Conservation (phyloP, 2,888 invertebrate species). For the Proisotoma minuta region DNA sequence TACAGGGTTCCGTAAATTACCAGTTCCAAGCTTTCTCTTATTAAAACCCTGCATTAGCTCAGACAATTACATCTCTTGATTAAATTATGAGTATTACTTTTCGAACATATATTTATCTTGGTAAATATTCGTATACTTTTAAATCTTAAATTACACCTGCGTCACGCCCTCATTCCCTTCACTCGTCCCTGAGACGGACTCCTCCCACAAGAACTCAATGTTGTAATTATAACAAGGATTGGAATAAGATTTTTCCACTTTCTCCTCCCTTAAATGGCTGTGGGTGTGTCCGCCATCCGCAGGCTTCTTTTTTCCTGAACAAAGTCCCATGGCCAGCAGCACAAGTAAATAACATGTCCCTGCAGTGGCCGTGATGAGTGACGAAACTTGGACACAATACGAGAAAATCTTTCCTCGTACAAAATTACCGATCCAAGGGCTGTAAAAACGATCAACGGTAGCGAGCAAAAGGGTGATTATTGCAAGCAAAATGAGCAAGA, state of each 20-base stretch:
- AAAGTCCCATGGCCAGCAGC: conserved; percentile 24
- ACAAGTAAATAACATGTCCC: conserved; percentile 31
- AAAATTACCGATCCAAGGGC: conserved; percentile 35
- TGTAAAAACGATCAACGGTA: conserved; percentile 34
- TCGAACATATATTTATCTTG: neutral
- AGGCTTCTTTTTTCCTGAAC: conserved; percentile 25
- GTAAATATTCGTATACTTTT: neutral
- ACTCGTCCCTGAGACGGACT: neutral
- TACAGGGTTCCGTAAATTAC: no score
- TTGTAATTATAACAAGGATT: conserved; percentile 16
- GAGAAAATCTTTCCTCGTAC: conserved; percentile 33
- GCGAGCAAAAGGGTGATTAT: conserved; percentile 30
- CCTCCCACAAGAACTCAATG: conserved; percentile 4
- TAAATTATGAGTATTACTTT: no score
- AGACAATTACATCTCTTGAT: no score
- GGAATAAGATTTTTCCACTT: neutral
- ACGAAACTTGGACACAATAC: conserved; percentile 39
- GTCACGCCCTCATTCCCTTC: conserved; percentile 25
- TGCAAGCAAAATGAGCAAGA: conserved; percentile 35
- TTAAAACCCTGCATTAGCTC: no score
- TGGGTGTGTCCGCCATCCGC: neutral
- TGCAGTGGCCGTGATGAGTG: conserved; percentile 29
- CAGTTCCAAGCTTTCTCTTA: no score
- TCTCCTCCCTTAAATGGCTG: neutral
- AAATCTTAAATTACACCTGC: conserved; percentile 19